Base-by-base conservation (phyloP, 2,797 vertebrate species). In the Gymnocypris eckloni region DNA sequence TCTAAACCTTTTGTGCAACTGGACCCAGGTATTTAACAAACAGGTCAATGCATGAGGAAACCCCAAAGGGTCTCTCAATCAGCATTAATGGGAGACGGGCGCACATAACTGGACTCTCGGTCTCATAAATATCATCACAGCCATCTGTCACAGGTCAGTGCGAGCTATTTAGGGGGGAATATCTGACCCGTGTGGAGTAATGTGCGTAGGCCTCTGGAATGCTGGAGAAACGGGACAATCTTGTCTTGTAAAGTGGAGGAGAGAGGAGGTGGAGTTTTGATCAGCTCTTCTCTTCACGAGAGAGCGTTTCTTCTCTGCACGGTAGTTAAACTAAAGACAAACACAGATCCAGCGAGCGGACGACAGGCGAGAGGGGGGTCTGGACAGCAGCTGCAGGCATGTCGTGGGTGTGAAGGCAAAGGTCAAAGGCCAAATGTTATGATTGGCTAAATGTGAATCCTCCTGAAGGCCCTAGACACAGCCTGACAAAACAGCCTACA, bases 131-230 rank as follows among this genome's bases (percentile, higher is more conserved):
- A 85, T 88, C 87, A 90, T 61, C 80, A 77, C 73, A 10, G 25
- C 87, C 86, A 87, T 89, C 89, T 89, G 87, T 86, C 86, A 86
- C 77, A 86, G 89, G 89, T 88, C 89, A 90, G 37, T 8, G 71
- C 48, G 50, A 79, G 87, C 85, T 89, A 89, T 91, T 90, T 88
- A 66, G 67, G n/a, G 80, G 70, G 76, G 52, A 88, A 50, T 80
- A 89, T 82, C 79, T 89, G 88, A 90, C 86, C 89, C 87, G 0
- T 88, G 48, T 37, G 37, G 56, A 82, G 80, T 76, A 81, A 83
- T 88, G 87, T 3, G 9, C 16, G 56, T 69, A 85, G 88, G 84
- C 45, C 81, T 82, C 77, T 61, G 81, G 89, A 86, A 86, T 83
- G 85, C 76, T 76, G 85, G 64, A 50, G 67, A 86, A 90, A 88